Base-by-base conservation (phyloP, 2,113 vertebrate genomes). In the Butorides virescens region DNA sequence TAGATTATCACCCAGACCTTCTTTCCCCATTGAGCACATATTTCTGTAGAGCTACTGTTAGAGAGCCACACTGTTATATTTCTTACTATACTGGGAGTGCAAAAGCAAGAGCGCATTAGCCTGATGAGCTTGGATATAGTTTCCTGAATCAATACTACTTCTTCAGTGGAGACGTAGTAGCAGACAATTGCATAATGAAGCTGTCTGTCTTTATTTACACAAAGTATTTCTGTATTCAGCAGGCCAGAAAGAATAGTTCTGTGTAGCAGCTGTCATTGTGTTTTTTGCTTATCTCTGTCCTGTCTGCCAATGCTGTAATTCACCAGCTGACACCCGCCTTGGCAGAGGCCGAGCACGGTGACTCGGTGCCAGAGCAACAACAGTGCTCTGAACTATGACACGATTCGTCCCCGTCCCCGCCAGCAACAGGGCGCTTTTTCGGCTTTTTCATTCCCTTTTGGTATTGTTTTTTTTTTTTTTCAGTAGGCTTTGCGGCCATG, bases 231-330 rank as follows among this genome's bases (percentile, higher is more conserved):
- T 98, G 97, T 98, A 97, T 97, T 97, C 95, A 97, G 94, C 96
- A 97, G 97, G 97, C 96, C 98, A 99, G 98, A 98, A 98, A 98
- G 98, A 97, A 97, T 93, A 97, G 97, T 97, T 98, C 97, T 99
- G 98, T 98, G 95, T 97, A 98, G 97, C 98, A 99, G 98, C 98
- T 99, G 98, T 98, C 98, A 98, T 98, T 98, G 96, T 98, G 97
- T 96, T 98, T 94, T 97, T 97, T 97, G 97, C 98, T 98, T 98
- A 98, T 98, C 98, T 98, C 97, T 96, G 97, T 97, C 98, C 97
- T 97, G 96, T 93, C 98, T 98, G 98, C 98, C 98, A 98, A 97
- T 93, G 97, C 98, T 97, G 97, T 98, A 98, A 98, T 98, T 98
- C 97, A 98, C 98, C 98, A 98, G 98, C 98, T 98, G 98, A 98